phyloP scores from a whole-genome alignment of 1,140 invertebrate species.

The Drosophila nigrodunni region DNA sequence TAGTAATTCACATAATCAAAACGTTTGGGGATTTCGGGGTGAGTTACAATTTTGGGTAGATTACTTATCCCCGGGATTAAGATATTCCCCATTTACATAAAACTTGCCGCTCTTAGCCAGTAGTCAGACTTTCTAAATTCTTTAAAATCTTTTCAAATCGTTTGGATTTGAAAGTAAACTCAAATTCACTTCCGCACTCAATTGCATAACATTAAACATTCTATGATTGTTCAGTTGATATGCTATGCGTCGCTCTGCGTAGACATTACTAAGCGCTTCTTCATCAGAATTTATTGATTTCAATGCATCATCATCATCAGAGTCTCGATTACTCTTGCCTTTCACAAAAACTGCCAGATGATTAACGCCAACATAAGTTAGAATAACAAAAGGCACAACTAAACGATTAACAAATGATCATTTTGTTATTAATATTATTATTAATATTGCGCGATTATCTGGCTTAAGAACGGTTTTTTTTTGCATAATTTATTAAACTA shows the following conservation, averaged over 20 bases:
- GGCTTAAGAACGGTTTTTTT: constrained; percentile 7
- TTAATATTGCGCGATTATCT: constrained; percentile 65
- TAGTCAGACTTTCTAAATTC: constrained; percentile 25
- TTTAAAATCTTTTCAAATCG: not conserved
- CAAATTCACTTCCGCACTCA: constrained; percentile 30
- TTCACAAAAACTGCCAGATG: constrained; percentile 66
- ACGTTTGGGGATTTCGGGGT: not conserved
- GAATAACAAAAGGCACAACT: constrained; percentile 41
- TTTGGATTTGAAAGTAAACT: constrained; percentile 22
- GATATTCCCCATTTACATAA: not conserved
- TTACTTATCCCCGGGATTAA: not conserved
- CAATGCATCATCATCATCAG: constrained; percentile 64
- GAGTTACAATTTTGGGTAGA: not conserved
- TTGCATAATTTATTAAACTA: constrained; percentile 2
- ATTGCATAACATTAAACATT: constrained; percentile 31
- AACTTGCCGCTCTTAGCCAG: not conserved
- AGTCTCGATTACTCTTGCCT: constrained; percentile 47
- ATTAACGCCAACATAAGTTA: constrained; percentile 51
- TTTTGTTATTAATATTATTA: constrained; percentile 66
- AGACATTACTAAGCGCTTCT: constrained; percentile 26
- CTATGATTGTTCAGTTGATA: constrained; percentile 25
- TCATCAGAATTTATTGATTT: constrained; percentile 32
- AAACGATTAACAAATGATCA: constrained; percentile 63
- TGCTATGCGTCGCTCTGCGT: constrained; percentile 5
- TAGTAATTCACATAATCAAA: constrained; percentile 4